phyloP scores from a whole-genome alignment of 2,888 invertebrate genomes.

The Phanerotoma sp. region DNA sequence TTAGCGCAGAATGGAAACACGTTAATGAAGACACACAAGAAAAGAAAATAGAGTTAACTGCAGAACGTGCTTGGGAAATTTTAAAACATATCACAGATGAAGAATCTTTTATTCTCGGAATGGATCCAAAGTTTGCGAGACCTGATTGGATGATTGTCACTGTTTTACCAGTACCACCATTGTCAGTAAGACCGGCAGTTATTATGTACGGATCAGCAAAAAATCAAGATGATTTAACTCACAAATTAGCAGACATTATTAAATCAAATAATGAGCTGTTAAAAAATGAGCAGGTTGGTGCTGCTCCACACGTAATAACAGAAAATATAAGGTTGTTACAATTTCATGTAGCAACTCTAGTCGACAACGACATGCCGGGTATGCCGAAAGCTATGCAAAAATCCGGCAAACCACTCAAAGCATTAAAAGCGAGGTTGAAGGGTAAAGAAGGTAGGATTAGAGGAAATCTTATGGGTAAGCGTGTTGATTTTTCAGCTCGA shows the following conservation, averaged over 20 bases:
- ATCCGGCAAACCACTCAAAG: slow-evolving; percentile 97
- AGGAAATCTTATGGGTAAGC: slow-evolving; percentile 99
- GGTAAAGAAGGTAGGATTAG: slow-evolving; percentile 99
- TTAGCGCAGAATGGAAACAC: slow-evolving; percentile 98
- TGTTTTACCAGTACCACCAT: slow-evolving; percentile 94
- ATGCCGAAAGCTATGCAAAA: slow-evolving; percentile 98
- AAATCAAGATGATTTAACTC: slow-evolving; percentile 98
- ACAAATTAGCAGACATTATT: slow-evolving; percentile 97
- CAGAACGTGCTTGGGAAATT: slow-evolving; percentile 97
- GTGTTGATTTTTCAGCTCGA: slow-evolving; percentile 99
- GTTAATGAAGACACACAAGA: slow-evolving; percentile 98
- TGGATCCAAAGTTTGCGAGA: slow-evolving; percentile 96
- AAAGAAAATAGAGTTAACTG: slow-evolving; percentile 89
- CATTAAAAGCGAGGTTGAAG: slow-evolving; percentile 92
- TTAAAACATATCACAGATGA: slow-evolving; percentile 95
- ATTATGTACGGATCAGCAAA: slow-evolving; percentile 99
- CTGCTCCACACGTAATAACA: slow-evolving; percentile 94
- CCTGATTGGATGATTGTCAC: slow-evolving; percentile 99
- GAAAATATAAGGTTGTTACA: slow-evolving; percentile 98
- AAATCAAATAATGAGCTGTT: slow-evolving; percentile 96
- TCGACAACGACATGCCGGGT: slow-evolving; percentile 99
- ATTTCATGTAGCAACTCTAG: slow-evolving; percentile 96
- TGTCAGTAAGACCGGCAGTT: slow-evolving; percentile 95
- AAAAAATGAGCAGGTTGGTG: slow-evolving; percentile 94
- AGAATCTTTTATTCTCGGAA: slow-evolving; percentile 88